phyloP scores from a whole-genome alignment of 2,113 vertebrate species.

The Phaethon lepturus region DNA sequence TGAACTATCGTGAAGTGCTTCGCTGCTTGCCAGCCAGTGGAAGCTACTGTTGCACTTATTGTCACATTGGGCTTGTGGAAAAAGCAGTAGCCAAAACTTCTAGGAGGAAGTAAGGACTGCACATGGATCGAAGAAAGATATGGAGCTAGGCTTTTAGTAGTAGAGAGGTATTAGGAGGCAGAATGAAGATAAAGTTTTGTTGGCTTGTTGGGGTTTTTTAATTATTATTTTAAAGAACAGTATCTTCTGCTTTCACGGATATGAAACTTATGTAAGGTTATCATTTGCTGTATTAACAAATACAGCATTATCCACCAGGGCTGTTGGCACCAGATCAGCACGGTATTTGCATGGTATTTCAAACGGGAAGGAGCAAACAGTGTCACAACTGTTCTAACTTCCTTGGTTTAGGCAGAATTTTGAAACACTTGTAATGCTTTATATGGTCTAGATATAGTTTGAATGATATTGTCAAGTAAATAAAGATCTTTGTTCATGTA shows the following conservation, averaged over 20 bases:
- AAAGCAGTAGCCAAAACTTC: neutral
- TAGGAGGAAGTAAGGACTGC: neutral
- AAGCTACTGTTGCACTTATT: neutral
- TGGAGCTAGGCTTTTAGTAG: neutral
- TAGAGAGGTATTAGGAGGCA: neutral
- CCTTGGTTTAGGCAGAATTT: neutral
- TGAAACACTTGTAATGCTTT: neutral
- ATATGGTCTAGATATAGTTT: neutral
- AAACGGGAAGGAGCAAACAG: neutral
- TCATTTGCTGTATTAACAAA: neutral
- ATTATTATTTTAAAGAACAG: neutral
- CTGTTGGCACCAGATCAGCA: neutral
- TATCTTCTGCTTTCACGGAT: neutral
- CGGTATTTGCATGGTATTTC: neutral
- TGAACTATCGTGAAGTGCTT: neutral
- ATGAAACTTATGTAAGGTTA: neutral
- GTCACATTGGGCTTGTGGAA: neutral
- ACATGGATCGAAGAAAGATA: neutral
- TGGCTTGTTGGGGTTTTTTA: neutral
- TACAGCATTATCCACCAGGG: neutral
- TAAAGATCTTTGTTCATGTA: neutral
- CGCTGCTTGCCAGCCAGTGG: neutral
- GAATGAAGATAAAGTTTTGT: neutral
- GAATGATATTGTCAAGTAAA: neutral
- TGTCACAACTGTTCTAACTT: neutral